Evolutionary conservation across 2,797 vertebrate genomes (phyloP).

Genomic region (Hirundo rustica): DNA sequence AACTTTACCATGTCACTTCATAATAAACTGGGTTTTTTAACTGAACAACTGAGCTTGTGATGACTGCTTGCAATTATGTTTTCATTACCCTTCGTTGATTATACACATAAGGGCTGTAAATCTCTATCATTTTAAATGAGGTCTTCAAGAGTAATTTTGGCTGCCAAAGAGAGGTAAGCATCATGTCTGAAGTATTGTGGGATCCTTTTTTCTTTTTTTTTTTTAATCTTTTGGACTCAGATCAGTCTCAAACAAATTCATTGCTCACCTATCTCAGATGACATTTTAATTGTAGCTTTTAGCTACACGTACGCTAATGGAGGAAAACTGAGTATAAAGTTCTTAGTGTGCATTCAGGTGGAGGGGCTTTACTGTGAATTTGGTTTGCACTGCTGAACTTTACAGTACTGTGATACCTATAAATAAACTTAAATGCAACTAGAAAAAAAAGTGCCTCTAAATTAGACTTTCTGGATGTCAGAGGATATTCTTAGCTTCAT

Average conservation of each 20-base stretch:
- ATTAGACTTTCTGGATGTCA: not conserved
- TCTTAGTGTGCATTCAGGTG: not conserved
- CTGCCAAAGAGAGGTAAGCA: not conserved
- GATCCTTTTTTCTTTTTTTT: not conserved
- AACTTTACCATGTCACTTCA: not conserved
- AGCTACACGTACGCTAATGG: not conserved
- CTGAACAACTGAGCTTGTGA: not conserved
- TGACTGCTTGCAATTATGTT: slow-evolving; percentile 14
- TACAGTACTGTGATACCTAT: not conserved
- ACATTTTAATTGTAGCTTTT: slow-evolving; percentile 56
- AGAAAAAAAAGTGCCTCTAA: not conserved
- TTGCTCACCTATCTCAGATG: slow-evolving; percentile 30
- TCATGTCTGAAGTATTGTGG: not conserved
- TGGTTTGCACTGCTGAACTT: not conserved
- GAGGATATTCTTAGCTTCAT: not conserved
- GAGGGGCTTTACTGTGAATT: not conserved
- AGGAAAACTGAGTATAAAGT: not conserved
- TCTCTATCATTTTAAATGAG: slow-evolving; percentile 13
- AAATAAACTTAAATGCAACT: not conserved
- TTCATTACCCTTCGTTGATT: not conserved
- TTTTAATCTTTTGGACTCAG: not conserved
- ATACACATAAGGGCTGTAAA: not conserved
- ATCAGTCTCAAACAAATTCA: slow-evolving; percentile 29
- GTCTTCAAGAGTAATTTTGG: slow-evolving; percentile 33
- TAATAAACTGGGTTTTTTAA: not conserved